Conservation (phyloP, 2,113 vertebrate genomes). For the Solea senegalensis region DNA sequence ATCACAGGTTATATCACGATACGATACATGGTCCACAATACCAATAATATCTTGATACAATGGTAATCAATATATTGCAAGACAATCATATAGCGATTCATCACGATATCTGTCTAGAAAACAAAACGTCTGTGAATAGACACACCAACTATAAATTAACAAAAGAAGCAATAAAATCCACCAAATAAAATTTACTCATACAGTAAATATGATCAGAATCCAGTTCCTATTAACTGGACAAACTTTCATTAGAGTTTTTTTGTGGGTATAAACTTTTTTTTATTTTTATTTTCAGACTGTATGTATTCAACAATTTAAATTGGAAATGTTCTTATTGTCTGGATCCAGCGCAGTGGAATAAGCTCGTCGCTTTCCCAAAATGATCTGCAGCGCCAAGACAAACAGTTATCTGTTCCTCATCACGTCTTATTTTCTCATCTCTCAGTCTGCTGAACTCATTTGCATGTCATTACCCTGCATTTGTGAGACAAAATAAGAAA, state of each 20-base stretch:
- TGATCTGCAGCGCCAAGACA: conserved; percentile 20
- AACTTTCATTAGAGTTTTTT: neutral
- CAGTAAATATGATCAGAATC: neutral
- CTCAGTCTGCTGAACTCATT: conserved; percentile 59
- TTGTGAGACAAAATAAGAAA: conserved; percentile 31
- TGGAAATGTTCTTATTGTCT: conserved; percentile 38
- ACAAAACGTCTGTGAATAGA: no score
- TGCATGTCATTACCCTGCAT: conserved; percentile 67
- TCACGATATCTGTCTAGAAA: no score
- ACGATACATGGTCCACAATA: no score
- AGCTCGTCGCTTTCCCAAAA: conserved; percentile 50
- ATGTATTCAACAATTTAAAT: neutral
- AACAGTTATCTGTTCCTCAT: conserved; percentile 54
- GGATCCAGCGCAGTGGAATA: conserved; percentile 25
- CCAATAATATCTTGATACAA: no score
- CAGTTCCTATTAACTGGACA: neutral
- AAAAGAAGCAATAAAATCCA: neutral
- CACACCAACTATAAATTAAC: neutral
- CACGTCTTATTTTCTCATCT: conserved; percentile 12
- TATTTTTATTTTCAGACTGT: neutral
- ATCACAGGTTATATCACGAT: no score
- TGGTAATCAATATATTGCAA: no score
- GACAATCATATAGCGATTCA: no score
- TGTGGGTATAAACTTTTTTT: neutral
- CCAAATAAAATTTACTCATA: neutral